phyloP scores from a whole-genome alignment of 1,140 invertebrate genomes.

The Homalodisca vitripennis region DNA sequence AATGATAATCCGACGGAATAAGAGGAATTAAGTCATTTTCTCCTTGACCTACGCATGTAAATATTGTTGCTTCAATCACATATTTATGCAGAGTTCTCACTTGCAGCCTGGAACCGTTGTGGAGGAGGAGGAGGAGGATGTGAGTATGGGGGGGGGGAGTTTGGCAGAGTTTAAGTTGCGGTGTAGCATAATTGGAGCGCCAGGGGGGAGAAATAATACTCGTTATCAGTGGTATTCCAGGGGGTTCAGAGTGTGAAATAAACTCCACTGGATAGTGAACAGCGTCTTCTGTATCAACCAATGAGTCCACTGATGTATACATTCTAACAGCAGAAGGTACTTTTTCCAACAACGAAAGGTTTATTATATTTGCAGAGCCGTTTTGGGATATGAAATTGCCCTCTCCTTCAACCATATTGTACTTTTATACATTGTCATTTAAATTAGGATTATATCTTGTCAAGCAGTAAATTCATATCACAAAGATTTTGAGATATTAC shows the following conservation, averaged over 20 bases:
- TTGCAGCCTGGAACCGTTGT: slow-evolving; percentile 46
- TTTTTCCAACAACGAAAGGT: slow-evolving; percentile 34
- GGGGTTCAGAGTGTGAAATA: slow-evolving; percentile 45
- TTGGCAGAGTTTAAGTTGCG: slow-evolving; percentile 48
- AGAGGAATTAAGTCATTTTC: slow-evolving; percentile 42
- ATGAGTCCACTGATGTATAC: slow-evolving; percentile 44
- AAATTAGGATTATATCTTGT: not conserved
- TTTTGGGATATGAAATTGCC: slow-evolving; percentile 41
- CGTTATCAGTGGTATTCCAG: slow-evolving; percentile 47
- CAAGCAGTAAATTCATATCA: slow-evolving; percentile 3
- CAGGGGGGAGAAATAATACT: slow-evolving; percentile 42
- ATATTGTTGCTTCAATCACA: slow-evolving; percentile 44
- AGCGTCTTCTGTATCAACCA: no score
- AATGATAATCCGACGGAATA: slow-evolving; percentile 46
- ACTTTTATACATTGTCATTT: not conserved
- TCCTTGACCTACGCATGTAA: slow-evolving; percentile 46
- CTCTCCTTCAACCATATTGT: slow-evolving; percentile 38
- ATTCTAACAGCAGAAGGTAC: slow-evolving; percentile 25
- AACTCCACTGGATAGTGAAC: slow-evolving; percentile 47
- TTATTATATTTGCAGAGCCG: slow-evolving; percentile 38
- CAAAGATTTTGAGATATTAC: slow-evolving; percentile 1
- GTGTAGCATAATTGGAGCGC: slow-evolving; percentile 49
- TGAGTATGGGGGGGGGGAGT: no score
- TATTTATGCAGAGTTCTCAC: slow-evolving; percentile 44
- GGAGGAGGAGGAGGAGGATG: no score